Evolutionary conservation across 2,888 invertebrate genomes (phyloP).

Genomic region (Stratiomys singularior): DNA sequence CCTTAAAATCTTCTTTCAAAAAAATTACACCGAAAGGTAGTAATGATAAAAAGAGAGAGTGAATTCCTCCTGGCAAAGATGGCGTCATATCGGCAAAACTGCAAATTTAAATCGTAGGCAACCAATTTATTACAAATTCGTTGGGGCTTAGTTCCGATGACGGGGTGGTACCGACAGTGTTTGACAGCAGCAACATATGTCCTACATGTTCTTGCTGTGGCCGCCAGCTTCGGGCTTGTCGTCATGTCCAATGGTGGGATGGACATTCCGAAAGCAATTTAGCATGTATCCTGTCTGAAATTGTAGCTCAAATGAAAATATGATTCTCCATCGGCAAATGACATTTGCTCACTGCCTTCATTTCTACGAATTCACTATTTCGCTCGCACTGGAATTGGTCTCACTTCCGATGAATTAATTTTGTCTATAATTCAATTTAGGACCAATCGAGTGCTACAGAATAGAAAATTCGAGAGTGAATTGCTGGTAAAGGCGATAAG

Average conservation of each 20-base stretch:
- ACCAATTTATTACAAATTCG: background rate
- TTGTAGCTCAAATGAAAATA: constrained; percentile 52
- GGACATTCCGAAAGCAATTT: constrained; percentile 51
- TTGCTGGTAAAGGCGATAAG: no score
- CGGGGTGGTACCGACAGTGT: background rate
- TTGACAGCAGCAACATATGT: constrained; percentile 41
- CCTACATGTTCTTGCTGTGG: constrained; percentile 32
- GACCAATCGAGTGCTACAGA: background rate
- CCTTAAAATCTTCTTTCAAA: no score
- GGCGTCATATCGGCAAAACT: no score
- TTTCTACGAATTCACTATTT: constrained; percentile 19
- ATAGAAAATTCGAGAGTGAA: no score
- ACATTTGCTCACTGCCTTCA: constrained; percentile 44
- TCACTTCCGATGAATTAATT: constrained; percentile 35
- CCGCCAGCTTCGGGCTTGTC: background rate
- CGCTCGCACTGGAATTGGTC: constrained; percentile 11
- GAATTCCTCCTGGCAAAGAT: no score
- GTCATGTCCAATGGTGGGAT: constrained; percentile 30
- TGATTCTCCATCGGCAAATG: constrained; percentile 51
- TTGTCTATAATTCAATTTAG: constrained; percentile 26
- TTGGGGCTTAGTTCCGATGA: background rate
- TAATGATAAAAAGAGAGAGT: no score
- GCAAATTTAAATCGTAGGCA: no score
- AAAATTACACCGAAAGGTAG: no score
- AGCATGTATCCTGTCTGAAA: constrained; percentile 52